A percentile compares a stretch with the other conserved stretches of the same genome.
Evolutionary conservation across 2,797 vertebrate species (phyloP).

Genomic region (Amblyopsis hoosieri): DNA sequence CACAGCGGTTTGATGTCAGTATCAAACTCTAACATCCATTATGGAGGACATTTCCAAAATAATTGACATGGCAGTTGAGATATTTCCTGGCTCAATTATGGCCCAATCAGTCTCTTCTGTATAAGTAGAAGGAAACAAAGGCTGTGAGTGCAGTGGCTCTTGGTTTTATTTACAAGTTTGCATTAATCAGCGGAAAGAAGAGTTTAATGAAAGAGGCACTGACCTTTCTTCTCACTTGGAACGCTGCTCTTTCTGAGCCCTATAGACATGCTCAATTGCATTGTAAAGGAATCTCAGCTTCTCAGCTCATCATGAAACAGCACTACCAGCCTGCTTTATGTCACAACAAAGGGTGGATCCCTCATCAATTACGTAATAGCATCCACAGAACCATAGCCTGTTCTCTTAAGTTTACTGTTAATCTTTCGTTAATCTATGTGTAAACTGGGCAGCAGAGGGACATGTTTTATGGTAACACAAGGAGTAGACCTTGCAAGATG

Average conservation of each 20-base stretch:
- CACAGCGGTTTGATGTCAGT: slow-evolving; percentile 28
- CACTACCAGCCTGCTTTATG: slow-evolving; percentile 9
- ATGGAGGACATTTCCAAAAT: slow-evolving; percentile 37
- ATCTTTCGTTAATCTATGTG: too few relatives aligned
- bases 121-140: slow-evolving; percentile 31
- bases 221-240: slow-evolving; percentile 62
- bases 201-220: slow-evolving; percentile 55
- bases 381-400: too few relatives aligned
- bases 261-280: slow-evolving; percentile 23
- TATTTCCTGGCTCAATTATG: slow-evolving; percentile 56
- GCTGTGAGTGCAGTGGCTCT: slow-evolving; percentile 28
- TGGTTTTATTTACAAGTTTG: slow-evolving; percentile 54
- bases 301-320: slow-evolving; percentile 14
- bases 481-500: too few relatives aligned
- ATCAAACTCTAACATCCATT: slow-evolving; percentile 44
- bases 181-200: slow-evolving; percentile 46
- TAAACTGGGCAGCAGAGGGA: too few relatives aligned
- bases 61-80: slow-evolving; percentile 28
- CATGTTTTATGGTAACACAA: too few relatives aligned
- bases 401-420: too few relatives aligned
- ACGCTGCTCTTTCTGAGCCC: slow-evolving; percentile 42
- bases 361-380: too few relatives aligned
- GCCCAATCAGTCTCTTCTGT: slow-evolving; percentile 41
- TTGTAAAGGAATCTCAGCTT: slow-evolving; percentile 49
- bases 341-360: too few relatives aligned